Evolutionary conservation across 2,888 invertebrate species (phyloP).

Genomic region (Leuctra nigra): DNA sequence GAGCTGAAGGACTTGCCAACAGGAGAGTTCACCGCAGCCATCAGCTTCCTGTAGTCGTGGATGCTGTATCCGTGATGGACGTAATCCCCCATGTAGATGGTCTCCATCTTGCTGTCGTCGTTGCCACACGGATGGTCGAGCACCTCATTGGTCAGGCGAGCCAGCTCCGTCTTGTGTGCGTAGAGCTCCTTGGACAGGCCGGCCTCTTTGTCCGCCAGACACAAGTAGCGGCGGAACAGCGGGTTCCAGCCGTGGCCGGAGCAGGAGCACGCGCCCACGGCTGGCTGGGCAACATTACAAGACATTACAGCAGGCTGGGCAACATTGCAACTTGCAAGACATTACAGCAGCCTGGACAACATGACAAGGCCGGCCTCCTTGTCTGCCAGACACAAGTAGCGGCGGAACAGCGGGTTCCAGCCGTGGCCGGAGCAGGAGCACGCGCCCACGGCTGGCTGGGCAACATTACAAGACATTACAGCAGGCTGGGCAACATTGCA

Average conservation of each 20-base stretch:
- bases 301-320: no score
- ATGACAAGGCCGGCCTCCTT: constrained; percentile 47
- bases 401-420: constrained; percentile 52
- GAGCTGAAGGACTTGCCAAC: no score
- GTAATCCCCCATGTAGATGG: constrained; percentile 47
- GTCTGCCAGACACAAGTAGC: constrained; percentile 53
- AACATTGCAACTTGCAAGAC: no score
- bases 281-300: not conserved
- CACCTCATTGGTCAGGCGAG: constrained; percentile 40
- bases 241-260: constrained; percentile 55
- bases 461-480: no score
- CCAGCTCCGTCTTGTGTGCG: constrained; percentile 45
- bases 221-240: constrained; percentile 53
- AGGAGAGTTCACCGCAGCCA: constrained; percentile 53
- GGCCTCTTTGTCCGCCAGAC: constrained; percentile 53
- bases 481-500: no score
- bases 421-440: constrained; percentile 58
- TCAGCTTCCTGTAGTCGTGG: constrained; percentile 47
- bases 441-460: constrained; percentile 4
- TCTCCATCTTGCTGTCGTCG: constrained; percentile 53
- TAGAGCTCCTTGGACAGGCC: constrained; percentile 50
- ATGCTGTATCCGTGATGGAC: constrained; percentile 25
- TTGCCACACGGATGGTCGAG: constrained; percentile 57
- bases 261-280: constrained; percentile 46
- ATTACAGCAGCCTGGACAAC: no score